Evolutionary conservation across 2,113 vertebrate genomes (phyloP), one percentile per base, ranked within the genome.

Genomic region (Mustela nigripes): DNA sequence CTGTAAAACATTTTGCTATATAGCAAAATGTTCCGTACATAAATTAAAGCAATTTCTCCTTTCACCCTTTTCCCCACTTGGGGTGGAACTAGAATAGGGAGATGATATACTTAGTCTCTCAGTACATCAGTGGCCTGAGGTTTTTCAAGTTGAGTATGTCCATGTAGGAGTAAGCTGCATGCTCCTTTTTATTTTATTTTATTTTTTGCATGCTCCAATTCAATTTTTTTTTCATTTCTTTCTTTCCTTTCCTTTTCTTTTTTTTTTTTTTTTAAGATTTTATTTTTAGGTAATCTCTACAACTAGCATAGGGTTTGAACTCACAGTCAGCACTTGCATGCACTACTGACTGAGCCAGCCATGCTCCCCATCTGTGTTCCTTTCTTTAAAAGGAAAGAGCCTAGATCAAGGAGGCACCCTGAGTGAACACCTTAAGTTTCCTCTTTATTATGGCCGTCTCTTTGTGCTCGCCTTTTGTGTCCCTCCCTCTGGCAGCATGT

Each of bases 141-240:
- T 85, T 53, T 78, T 71, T 76, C 31, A 65, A 11, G 62, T 73
- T 87, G 86, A 82, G 36, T 80, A 45, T 94, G 88, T 94, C 73
- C 28, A 7, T 63, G 24, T 24, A 48, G 48, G 88, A 89, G 53
- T 89, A 62, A 65, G 48, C 24, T 60, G 90, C 16, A 26, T 96
- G 36, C 15, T 91, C 5, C 39, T 69, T 48, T 76, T 42, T 12
- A 56, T 56, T 56, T 56, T 56, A 18, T 56, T 56, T 56, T 56
- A 56, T 69, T 48, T 76, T 42, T 12, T 60, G 90, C 16, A 26
- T 96, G 42, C 19, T 91, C 5, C 39, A 36, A 31, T 45, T 39
- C 5, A 73, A 28, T 74, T 26, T 74, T 42, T 48, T 48, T 76
- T 15, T 3, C 15, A 42, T 74, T 31, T 65, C 62, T 65, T 65